These are phyloP conservation scores for Elgonia sp. DNA, from an alignment of 2,888 invertebrate genomes.

Conservation along the genomic window DNA sequence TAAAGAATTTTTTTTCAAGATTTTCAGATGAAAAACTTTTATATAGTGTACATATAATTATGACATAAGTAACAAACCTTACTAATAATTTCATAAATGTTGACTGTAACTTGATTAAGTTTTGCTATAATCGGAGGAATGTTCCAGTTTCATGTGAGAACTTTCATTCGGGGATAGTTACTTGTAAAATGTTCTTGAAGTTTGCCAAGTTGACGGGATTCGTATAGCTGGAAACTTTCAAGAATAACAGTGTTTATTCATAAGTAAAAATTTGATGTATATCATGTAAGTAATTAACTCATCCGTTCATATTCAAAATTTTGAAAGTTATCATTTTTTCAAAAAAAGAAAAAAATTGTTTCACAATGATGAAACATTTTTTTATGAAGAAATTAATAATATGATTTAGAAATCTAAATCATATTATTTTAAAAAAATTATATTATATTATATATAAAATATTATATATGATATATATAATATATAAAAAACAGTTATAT, in stretches of 20 bases:
- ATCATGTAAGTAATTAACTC: background rate
- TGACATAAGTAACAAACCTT: background rate
- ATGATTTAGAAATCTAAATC: too few species aligned
- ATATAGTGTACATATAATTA: conserved; percentile 21
- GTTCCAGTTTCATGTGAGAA: conserved; percentile 7
- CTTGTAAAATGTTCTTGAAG: conserved; percentile 34
- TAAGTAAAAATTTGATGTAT: background rate
- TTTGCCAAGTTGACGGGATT: conserved; percentile 2
- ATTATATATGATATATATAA: too few species aligned
- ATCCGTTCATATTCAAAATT: too few species aligned
- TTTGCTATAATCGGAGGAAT: conserved; percentile 10
- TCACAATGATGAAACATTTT: too few species aligned
- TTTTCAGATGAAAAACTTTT: too few species aligned
- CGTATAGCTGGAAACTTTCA: background rate
- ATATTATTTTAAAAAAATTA: too few species aligned
- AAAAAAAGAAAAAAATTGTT: too few species aligned
- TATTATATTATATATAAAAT: too few species aligned
- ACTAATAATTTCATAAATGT: conserved; percentile 30
- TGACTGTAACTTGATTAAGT: conserved; percentile 21
- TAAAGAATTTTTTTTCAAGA: too few species aligned
- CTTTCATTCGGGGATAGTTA: conserved; percentile 20
- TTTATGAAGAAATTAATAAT: too few species aligned
- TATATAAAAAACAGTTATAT: too few species aligned
- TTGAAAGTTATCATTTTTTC: too few species aligned
- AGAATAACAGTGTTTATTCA: background rate